Evolutionary conservation across 2,797 vertebrate species (phyloP).

Genomic region (Decapterus maruadsi): DNA sequence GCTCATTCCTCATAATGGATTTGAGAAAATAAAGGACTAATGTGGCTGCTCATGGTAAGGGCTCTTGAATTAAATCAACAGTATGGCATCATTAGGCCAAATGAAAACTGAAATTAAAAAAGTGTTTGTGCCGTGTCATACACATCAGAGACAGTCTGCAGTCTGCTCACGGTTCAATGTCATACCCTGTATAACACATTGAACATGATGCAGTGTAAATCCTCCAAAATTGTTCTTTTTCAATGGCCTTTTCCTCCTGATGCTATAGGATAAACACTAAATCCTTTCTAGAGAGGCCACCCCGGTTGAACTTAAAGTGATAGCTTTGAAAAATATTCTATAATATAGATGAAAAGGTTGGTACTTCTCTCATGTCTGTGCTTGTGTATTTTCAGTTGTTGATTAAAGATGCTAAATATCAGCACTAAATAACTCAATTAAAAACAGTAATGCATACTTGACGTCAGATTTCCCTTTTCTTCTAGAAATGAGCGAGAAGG

Average conservation of each 20-base stretch:
- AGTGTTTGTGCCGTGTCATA: not conserved
- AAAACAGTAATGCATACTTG: not conserved
- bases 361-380: not conserved
- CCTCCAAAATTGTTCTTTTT: not conserved
- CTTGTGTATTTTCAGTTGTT: not conserved
- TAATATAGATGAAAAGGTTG: not conserved
- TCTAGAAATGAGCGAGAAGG: constrained; percentile 94
- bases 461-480: not conserved
- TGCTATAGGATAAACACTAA: not conserved
- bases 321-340: not conserved
- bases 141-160: not conserved
- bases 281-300: not conserved
- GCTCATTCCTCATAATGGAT: constrained; percentile 12
- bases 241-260: not conserved
- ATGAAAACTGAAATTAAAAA: not conserved
- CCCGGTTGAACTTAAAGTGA: not conserved
- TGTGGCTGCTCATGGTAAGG: not conserved
- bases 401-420: not conserved
- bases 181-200: not conserved
- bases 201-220: not conserved
- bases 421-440: not conserved
- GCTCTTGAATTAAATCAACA: constrained; percentile 35
- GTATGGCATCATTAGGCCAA: not conserved
- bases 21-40: constrained; percentile 21
- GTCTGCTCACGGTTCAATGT: constrained; percentile 3